phyloP scores from a whole-genome alignment of 2,113 vertebrate genomes.

The Paratilapia polleni region DNA sequence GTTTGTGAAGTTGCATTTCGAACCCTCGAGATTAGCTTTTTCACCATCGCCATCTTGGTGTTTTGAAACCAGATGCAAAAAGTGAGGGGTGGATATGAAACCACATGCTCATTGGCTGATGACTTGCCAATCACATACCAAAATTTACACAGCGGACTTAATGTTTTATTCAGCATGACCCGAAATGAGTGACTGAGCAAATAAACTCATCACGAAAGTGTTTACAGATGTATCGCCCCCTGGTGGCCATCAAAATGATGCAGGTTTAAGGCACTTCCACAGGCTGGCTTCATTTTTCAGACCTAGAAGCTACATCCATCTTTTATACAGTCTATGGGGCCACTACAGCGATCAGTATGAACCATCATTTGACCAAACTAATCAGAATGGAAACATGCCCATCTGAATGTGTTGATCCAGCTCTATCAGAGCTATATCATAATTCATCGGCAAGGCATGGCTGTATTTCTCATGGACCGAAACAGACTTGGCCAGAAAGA shows the following conservation, averaged over 20 bases:
- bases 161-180: neutral
- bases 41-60: neutral
- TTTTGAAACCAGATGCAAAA: neutral
- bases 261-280: neutral
- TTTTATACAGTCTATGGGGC: neutral
- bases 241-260: neutral
- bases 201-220: too few species aligned
- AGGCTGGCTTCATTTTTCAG: neutral
- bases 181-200: neutral
- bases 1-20: neutral
- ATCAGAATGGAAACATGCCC: slow-evolving; percentile 72
- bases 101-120: too few species aligned
- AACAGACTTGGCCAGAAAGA: slow-evolving; percentile 73
- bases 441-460: slow-evolving; percentile 81
- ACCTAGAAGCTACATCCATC: too few species aligned
- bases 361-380: neutral
- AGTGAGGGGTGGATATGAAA: neutral
- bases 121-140: neutral
- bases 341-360: neutral
- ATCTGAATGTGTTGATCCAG: slow-evolving; percentile 81
- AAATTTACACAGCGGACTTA: neutral
- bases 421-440: slow-evolving; percentile 87
- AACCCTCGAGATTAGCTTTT: neutral
- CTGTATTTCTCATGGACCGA: slow-evolving; percentile 86
- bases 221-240: too few species aligned